phyloP scores from a whole-genome alignment of 2,888 invertebrate species.

The Pristionchus fissidentatus region DNA sequence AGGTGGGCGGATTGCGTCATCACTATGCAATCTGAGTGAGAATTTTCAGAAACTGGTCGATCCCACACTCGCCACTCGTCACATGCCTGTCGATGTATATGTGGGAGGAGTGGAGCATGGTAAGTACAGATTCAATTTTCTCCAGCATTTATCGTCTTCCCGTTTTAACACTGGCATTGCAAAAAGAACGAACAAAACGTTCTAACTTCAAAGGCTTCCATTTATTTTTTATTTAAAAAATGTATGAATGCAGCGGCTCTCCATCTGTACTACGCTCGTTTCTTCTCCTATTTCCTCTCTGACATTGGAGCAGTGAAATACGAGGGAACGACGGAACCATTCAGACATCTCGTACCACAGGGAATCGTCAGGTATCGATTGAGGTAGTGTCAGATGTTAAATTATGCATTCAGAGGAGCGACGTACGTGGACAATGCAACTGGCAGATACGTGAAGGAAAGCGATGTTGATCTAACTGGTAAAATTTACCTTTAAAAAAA shows the following conservation, averaged over 20 bases:
- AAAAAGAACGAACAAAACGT: no score
- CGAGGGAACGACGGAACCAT: constrained; percentile 83
- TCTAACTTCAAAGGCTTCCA: no score
- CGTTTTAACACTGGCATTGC: constrained; percentile 21
- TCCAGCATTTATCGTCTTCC: constrained; percentile 57
- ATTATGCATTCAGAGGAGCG: constrained; percentile 80
- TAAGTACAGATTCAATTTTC: constrained; percentile 69
- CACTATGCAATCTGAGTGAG: no score
- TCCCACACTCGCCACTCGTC: constrained; percentile 96
- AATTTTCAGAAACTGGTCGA: constrained; percentile 82
- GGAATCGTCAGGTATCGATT: constrained; percentile 62
- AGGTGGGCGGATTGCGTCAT: no score
- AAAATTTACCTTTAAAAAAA: background rate
- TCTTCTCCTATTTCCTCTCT: constrained; percentile 91
- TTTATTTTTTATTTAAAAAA: no score
- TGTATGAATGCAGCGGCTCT: constrained; percentile 83
- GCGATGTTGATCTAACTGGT: constrained; percentile 79
- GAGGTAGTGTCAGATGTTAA: background rate
- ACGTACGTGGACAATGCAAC: constrained; percentile 84
- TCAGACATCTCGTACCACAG: constrained; percentile 89
- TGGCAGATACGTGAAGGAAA: constrained; percentile 85
- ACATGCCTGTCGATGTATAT: constrained; percentile 96
- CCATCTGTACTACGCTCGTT: constrained; percentile 96
- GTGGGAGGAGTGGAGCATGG: constrained; percentile 97
- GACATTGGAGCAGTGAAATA: constrained; percentile 84